Conservation (phyloP, 2,797 vertebrate genomes). For the Phylloscopus collybita region DNA sequence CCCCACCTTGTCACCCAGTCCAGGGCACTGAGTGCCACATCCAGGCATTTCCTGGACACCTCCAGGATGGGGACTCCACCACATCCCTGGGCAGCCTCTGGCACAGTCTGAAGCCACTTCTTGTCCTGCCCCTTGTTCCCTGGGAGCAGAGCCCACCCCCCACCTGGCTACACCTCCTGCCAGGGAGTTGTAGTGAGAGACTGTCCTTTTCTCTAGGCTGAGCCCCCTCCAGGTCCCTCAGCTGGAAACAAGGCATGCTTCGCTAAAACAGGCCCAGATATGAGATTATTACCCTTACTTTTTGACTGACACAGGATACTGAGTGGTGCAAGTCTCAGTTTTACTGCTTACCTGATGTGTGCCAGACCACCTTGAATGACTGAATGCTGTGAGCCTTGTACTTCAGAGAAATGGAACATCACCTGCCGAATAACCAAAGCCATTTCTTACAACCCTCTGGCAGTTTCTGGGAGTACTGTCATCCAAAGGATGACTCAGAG, state of each 20-base stretch:
- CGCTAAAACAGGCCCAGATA: neutral
- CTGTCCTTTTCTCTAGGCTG: neutral
- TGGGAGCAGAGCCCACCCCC: neutral
- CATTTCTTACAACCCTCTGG: neutral
- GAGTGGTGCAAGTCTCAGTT: rapidly evolving
- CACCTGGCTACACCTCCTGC: neutral
- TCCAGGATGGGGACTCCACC: neutral
- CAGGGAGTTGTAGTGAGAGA: neutral
- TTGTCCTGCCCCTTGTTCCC: neutral
- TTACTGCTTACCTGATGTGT: neutral
- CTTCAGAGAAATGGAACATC: neutral
- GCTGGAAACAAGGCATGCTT: neutral
- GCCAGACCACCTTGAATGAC: neutral
- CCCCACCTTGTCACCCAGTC: neutral
- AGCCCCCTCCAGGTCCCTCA: neutral
- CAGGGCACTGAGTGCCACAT: rapidly evolving
- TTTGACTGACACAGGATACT: rapidly evolving
- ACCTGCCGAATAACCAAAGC: neutral
- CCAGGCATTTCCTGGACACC: neutral
- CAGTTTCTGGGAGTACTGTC: neutral
- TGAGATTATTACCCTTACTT: rapidly evolving
- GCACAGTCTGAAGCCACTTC: neutral
- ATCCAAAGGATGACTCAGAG: conserved; percentile 2
- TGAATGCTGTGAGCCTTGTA: rapidly evolving
- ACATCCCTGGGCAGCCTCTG: neutral